A percentile compares a stretch with the other conserved stretches of the same genome.
Evolutionary conservation across 2,113 vertebrate species (phyloP).

Genomic region (Podarcis muralis): DNA sequence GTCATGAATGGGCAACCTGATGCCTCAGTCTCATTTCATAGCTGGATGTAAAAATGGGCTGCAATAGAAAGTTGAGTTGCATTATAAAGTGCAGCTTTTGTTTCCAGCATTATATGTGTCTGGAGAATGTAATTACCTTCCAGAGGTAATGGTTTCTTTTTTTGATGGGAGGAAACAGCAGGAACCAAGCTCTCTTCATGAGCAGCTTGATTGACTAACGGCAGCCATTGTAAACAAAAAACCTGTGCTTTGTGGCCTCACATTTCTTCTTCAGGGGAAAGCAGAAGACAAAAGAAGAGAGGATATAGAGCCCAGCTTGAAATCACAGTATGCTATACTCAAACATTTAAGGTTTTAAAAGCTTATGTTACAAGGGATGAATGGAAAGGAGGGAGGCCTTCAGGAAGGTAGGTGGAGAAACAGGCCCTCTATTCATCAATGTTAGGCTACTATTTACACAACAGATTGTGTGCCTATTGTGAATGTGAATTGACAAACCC

Average conservation of each 20-base stretch:
- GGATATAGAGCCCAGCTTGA: neutral
- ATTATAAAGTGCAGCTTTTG: neutral
- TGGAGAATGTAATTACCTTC: slow-evolving; percentile 11
- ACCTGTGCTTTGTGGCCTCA: neutral
- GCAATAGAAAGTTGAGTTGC: neutral
- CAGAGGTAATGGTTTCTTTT: slow-evolving; percentile 8
- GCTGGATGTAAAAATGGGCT: neutral
- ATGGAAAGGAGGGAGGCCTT: neutral
- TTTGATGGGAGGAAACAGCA: neutral
- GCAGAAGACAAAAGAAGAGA: neutral
- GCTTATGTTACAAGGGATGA: neutral
- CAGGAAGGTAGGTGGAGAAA: neutral
- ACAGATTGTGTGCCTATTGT: neutral
- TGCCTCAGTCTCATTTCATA: neutral
- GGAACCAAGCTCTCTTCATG: neutral
- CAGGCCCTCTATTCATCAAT: neutral
- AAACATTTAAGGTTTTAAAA: slow-evolving; percentile 28
- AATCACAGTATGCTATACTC: slow-evolving; percentile 22
- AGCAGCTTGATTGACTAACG: neutral
- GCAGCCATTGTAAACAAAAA: slow-evolving; percentile 1
- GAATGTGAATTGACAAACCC: slow-evolving; percentile 6
- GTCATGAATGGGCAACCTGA: neutral
- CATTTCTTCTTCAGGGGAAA: neutral
- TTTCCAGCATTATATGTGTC: neutral
- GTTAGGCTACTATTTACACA: neutral